These are phyloP conservation scores for Gnathonemus longibarbis DNA, from an alignment of 2,113 vertebrate species.

Conservation along the genomic window DNA sequence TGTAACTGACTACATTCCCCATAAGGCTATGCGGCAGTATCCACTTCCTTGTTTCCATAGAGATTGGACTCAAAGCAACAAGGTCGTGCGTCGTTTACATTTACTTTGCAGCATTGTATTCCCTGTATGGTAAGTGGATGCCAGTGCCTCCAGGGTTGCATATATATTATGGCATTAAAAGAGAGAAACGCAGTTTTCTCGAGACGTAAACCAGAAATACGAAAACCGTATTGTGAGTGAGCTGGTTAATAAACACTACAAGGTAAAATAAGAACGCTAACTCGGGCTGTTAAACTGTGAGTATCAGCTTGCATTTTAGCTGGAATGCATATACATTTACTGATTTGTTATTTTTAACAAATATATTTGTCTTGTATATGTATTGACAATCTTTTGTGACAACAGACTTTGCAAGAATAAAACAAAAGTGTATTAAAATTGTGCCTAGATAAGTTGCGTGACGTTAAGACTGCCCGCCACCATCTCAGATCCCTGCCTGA, in stretches of 20 bases:
- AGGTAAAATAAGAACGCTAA: background rate
- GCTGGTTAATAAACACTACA: background rate
- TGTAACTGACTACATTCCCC: slow-evolving; percentile 14
- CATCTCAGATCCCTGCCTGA: background rate
- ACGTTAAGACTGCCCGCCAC: background rate
- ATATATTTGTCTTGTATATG: background rate
- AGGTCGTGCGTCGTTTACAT: background rate
- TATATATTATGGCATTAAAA: background rate
- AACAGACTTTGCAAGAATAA: background rate
- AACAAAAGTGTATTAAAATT: background rate
- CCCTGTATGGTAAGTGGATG: background rate
- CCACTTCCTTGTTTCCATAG: slow-evolving; percentile 53
- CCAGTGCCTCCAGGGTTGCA: background rate
- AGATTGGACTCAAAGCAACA: slow-evolving; percentile 32
- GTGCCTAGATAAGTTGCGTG: background rate
- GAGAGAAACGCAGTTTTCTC: background rate
- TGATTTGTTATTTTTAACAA: background rate
- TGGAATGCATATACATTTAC: background rate
- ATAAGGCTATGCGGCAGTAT: slow-evolving; percentile 33
- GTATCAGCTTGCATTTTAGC: background rate
- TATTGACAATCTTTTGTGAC: background rate
- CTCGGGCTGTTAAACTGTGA: background rate
- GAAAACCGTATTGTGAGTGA: background rate
- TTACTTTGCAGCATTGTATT: background rate
- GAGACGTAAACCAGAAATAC: background rate